These are phyloP conservation scores for Antitype chi DNA, from an alignment of 2,888 invertebrate species.

Conservation along the genomic window DNA sequence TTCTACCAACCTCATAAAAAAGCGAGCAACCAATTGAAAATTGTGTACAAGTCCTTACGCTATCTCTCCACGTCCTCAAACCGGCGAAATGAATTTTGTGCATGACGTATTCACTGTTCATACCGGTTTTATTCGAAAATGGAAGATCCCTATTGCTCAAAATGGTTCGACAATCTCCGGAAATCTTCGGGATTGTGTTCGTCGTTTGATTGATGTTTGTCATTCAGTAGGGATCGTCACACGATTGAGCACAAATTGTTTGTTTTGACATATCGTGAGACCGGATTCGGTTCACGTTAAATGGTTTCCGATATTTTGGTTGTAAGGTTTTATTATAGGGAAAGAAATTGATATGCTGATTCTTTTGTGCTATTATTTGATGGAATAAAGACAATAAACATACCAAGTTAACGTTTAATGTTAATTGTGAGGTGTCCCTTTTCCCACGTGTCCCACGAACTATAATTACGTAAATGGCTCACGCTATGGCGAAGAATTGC, in stretches of 20 bases:
- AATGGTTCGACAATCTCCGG: slow-evolving; percentile 44
- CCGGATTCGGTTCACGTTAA: slow-evolving; percentile 37
- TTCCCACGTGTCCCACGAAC: not conserved
- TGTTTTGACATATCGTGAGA: slow-evolving; percentile 48
- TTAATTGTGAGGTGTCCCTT: not conserved
- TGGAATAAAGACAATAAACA: no score
- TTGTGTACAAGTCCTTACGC: slow-evolving; percentile 39
- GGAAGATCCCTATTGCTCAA: slow-evolving; percentile 39
- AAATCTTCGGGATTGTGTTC: slow-evolving; percentile 50
- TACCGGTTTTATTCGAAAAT: slow-evolving; percentile 48
- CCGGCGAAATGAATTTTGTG: slow-evolving; percentile 51
- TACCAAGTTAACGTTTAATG: not conserved
- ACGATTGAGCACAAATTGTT: slow-evolving; percentile 57
- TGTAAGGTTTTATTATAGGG: slow-evolving; percentile 3
- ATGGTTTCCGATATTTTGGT: slow-evolving; percentile 43
- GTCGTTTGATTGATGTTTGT: slow-evolving; percentile 58
- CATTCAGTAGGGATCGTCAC: slow-evolving; percentile 51
- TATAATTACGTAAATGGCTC: not conserved
- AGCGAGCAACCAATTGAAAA: slow-evolving; percentile 19
- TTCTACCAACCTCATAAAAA: slow-evolving; percentile 31
- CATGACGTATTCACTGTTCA: slow-evolving; percentile 54
- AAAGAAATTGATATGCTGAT: not conserved
- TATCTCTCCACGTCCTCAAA: slow-evolving; percentile 15
- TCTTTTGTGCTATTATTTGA: not conserved
- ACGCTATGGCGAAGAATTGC: not conserved